Evolutionary conservation across 2,888 invertebrate genomes (phyloP).

Genomic region (Eupeodes luniger): DNA sequence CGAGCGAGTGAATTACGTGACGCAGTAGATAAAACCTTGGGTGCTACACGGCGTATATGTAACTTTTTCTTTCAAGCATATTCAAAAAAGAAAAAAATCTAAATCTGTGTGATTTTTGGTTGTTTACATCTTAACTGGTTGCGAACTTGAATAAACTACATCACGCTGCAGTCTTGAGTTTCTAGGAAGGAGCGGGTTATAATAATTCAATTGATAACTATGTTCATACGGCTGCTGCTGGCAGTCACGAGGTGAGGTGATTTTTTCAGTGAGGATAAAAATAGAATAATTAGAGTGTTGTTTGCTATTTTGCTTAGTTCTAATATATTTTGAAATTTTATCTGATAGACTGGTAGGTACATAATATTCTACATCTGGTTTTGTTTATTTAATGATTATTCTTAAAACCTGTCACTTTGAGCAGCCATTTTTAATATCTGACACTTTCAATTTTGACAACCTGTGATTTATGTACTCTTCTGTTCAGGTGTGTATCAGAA

Average conservation of each 20-base stretch:
- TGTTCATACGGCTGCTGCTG: neutral
- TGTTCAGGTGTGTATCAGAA: no score
- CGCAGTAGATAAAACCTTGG: conserved; percentile 15
- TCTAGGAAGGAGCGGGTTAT: neutral
- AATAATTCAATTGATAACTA: conserved; percentile 7
- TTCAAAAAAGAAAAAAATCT: neutral
- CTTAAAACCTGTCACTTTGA: no score
- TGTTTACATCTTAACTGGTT: conserved; percentile 20
- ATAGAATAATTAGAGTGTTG: conserved; percentile 21
- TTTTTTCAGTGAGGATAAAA: conserved; percentile 4
- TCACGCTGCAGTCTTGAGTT: neutral
- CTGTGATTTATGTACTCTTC: no score
- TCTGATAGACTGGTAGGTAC: no score
- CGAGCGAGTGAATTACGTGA: conserved; percentile 37
- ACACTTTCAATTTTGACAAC: no score
- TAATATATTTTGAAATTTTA: no score
- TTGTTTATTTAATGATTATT: no score
- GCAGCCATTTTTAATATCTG: no score
- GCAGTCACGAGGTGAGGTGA: conserved; percentile 24
- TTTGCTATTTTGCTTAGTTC: neutral
- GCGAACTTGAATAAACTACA: conserved; percentile 1
- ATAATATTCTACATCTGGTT: no score
- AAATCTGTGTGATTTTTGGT: conserved; percentile 15
- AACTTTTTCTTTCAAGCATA: neutral
- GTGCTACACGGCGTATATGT: conserved; percentile 25